Conservation (phyloP, 2,113 vertebrate species). For the Tenrec ecaudatus region DNA sequence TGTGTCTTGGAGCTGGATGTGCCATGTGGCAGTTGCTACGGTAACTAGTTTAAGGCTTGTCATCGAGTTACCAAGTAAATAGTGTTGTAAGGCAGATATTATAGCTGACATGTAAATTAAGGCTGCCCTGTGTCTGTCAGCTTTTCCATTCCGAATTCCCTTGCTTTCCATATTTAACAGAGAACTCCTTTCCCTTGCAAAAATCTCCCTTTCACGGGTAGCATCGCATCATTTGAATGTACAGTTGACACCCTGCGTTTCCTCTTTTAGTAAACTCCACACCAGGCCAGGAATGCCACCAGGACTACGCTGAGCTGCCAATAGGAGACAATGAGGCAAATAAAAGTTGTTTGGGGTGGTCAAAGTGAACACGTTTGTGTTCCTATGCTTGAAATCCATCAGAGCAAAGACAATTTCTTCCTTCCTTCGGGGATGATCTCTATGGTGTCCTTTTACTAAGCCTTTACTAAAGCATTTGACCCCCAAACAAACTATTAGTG, state of each 20-base stretch:
- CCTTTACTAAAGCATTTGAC: neutral
- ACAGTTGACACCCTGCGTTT: neutral
- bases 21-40: conserved; percentile 83
- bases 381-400: neutral
- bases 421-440: neutral
- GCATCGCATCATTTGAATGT: conserved; percentile 20
- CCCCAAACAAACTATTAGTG: neutral
- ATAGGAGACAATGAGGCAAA: neutral
- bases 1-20: conserved; percentile 63
- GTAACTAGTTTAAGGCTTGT: conserved; percentile 82
- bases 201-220: conserved; percentile 39
- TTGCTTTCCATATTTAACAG: conserved; percentile 56
- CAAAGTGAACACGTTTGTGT: neutral
- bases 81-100: conserved; percentile 80
- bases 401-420: neutral
- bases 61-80: conserved; percentile 76
- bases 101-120: conserved; percentile 78
- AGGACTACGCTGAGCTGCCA: neutral
- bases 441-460: neutral
- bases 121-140: conserved; percentile 64
- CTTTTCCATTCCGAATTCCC: conserved; percentile 58
- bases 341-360: neutral
- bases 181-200: conserved; percentile 32
- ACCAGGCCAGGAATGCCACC: neutral
- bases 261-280: conserved; percentile 53